Evolutionary conservation across 2,888 invertebrate genomes (phyloP), one percentile per base, ranked within the genome.

Genomic region (Eupithecia tripunctaria): DNA sequence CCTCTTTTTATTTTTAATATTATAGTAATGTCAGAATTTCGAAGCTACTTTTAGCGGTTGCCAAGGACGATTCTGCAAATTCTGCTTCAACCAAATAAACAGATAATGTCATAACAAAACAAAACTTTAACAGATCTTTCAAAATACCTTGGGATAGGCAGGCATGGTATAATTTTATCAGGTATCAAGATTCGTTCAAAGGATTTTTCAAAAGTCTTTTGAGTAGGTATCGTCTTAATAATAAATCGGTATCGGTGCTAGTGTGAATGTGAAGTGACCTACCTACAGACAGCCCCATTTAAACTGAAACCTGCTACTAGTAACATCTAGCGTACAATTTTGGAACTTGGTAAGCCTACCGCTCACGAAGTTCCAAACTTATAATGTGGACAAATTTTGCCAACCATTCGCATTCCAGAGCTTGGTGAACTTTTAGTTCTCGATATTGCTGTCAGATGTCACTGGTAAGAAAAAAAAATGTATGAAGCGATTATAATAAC

Each of bases 311-410:
- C 29, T 29, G 2, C 8, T 29, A 29, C 18, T 29, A 18, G 29
- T 29, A 7, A 15, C 67, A 67, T 63, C 67, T 72, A 64, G 29
- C 64, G 56, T 59, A 10, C 32, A 38, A 41, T 56, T 64, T 18
- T 38, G 21, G 67, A 71, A 71, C 67, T 71, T 38, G 27, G 43
- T 60, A 2, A 29, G 15, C 25, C 29, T 29, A 29, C 2, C 29
- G 32, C 32, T 32, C 6, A 32, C 32, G 32, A 32, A 32, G 32
- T 32, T 4, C 5, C 32, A 1, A 32, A 32, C 4, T 32, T 32
- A 6, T 32, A 15, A 29, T 2, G 15, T 18, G 25, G 59, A 29
- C 27, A 18, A 18, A 0, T 60, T 47, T 47, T 18, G 18, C 43
- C 51, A 10, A 51, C 21, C 3, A 51, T 21, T 21, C 12, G 10